These are phyloP conservation scores for Alethe castanea DNA, from an alignment of 2,113 vertebrate species.

Conservation along the genomic window DNA sequence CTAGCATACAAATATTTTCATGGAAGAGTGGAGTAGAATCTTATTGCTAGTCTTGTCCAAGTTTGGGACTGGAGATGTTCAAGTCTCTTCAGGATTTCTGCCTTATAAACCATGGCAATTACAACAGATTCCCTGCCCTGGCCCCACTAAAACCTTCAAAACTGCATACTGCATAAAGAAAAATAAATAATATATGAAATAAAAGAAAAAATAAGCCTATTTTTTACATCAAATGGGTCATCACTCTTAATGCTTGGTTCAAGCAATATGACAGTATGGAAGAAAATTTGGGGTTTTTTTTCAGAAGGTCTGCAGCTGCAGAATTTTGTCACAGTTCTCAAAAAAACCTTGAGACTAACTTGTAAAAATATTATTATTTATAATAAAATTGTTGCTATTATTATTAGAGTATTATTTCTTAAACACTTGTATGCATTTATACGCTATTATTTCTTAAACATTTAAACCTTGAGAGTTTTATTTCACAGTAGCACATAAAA, in stretches of 20 bases:
- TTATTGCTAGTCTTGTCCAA: background rate
- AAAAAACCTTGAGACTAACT: background rate
- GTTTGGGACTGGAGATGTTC: background rate
- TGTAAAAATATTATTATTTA: background rate
- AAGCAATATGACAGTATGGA: background rate
- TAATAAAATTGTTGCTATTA: background rate
- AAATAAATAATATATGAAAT: too few species aligned
- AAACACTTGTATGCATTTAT: background rate
- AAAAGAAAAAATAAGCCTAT: background rate
- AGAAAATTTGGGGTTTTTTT: background rate
- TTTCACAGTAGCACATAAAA: background rate
- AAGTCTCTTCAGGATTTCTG: background rate
- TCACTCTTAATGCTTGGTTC: background rate
- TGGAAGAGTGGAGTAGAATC: background rate
- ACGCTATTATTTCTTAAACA: background rate
- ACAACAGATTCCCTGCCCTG: background rate
- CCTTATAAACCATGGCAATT: background rate
- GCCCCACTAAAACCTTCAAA: background rate
- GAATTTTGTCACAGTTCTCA: background rate
- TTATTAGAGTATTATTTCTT: background rate
- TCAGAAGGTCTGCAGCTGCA: background rate
- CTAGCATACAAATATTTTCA: background rate
- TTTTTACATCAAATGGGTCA: background rate
- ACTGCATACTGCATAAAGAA: background rate
- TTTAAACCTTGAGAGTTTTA: background rate